Evolutionary conservation across 2,113 vertebrate genomes (phyloP).

Genomic region (Bathybates hornii): DNA sequence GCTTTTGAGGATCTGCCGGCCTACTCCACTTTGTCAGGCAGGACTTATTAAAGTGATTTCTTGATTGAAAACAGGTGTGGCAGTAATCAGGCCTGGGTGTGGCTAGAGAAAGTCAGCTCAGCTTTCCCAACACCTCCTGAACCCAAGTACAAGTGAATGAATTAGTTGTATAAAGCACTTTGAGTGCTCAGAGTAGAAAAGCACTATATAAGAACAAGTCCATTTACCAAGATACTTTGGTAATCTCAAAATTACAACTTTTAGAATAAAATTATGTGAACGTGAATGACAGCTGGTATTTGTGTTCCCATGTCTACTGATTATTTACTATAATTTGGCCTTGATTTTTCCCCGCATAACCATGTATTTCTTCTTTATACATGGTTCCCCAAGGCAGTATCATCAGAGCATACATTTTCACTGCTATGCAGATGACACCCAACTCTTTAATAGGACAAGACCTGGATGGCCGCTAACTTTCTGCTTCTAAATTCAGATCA

Average conservation of each 20-base stretch:
- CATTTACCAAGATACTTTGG: background rate
- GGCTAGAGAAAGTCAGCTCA: background rate
- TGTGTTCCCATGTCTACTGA: background rate
- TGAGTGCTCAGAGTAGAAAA: background rate
- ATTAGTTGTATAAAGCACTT: background rate
- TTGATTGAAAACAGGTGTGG: background rate
- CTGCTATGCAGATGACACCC: no score
- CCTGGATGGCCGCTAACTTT: no score
- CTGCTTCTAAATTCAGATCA: no score
- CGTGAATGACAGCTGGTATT: background rate
- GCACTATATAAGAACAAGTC: background rate
- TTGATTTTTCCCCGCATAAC: background rate
- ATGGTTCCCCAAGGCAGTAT: no score
- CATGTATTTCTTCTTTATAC: no score
- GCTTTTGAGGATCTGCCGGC: background rate
- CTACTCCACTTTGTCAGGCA: background rate
- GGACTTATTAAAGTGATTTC: background rate
- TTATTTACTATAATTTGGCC: background rate
- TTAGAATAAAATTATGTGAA: background rate
- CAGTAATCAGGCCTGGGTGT: background rate
- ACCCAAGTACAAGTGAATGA: background rate
- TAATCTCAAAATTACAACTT: background rate
- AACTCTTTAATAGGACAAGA: no score
- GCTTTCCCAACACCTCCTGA: background rate
- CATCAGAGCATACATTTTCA: no score